phyloP scores from a whole-genome alignment of 2,797 vertebrate species.

The Trematomus bernacchii region DNA sequence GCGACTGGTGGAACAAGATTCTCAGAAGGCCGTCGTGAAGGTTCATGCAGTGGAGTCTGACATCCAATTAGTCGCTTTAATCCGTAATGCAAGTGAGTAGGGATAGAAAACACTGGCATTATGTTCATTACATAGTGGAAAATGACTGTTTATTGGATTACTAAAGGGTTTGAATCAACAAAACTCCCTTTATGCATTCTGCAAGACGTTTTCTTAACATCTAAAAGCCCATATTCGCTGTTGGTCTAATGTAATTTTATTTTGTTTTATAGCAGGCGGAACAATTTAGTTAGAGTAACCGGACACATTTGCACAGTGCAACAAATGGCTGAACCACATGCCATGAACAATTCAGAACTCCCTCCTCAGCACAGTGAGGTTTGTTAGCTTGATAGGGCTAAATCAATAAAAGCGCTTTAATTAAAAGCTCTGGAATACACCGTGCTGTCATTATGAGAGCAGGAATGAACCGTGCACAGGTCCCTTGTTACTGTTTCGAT shows the following conservation, averaged over 20 bases:
- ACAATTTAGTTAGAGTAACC: not conserved
- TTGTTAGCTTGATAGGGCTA: slow-evolving; percentile 43
- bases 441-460: slow-evolving; percentile 46
- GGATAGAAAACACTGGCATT: slow-evolving; percentile 16
- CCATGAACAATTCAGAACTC: slow-evolving; percentile 13
- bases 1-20: slow-evolving; percentile 50
- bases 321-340: not conserved
- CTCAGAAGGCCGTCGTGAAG: slow-evolving; percentile 44
- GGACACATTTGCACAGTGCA: not conserved
- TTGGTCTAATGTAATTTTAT: not conserved
- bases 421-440: slow-evolving; percentile 58
- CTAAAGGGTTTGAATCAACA: not conserved
- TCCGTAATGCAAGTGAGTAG: slow-evolving; percentile 28
- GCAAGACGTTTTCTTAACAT: not conserved
- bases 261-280: not conserved
- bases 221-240: not conserved
- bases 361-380: slow-evolving; percentile 8
- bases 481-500: slow-evolving; percentile 55
- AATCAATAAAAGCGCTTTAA: slow-evolving; percentile 57
- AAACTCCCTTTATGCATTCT: slow-evolving; percentile 17
- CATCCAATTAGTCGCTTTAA: slow-evolving; percentile 59
- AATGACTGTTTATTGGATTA: slow-evolving; percentile 23
- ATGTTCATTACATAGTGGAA: slow-evolving; percentile 16
- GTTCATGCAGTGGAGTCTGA: slow-evolving; percentile 45
- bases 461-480: slow-evolving; percentile 29